Evolutionary conservation across 2,113 vertebrate genomes (phyloP), one percentile per base, ranked within the genome.

Genomic region (Serilophus lunatus): DNA sequence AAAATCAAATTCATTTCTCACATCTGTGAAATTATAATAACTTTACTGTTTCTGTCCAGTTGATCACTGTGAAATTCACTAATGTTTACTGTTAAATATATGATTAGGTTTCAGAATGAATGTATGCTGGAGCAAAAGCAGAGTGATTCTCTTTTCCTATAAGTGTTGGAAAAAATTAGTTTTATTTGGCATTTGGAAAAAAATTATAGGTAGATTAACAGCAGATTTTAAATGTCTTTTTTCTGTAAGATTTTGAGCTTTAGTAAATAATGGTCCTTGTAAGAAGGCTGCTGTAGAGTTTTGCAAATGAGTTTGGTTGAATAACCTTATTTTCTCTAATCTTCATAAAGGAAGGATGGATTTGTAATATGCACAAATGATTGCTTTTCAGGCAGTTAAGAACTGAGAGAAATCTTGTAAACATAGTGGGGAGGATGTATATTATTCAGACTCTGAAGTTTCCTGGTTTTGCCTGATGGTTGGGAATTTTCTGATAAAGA

Each of bases 131-230:
- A 84, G 24, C 12, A 64, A 89, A 66, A 77, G 68, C 53, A 36
- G 40, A 64, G 50, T 42, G n/a, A 69, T 70, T 86, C 45, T 53
- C n/a, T 80, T 89, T 93, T 66, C 20, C 49, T 45, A 24, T 53
- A 53, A 72, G 45, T 5, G 23, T 18, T 7, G 44, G 2, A 22
- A 23, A 42, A 80, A 76, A 33, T 26, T 5, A 9, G 3, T 81
- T 92, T 75, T 71, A 71, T 95, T 91, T 92, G 64, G 44, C 70
- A 85, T 91, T 92, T 94, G 44, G 85, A 76, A 82, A 89, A 89
- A 90, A 88, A 61, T 40, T 64, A 69, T 9, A 50, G 63, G 50
- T 53, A 82, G 79, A 77, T 93, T 90, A 96, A 65, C 63, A 82
- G 65, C 40, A 79, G 65, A 79, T 93, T 82, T 84, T 68, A 85